Conservation (phyloP, 2,113 vertebrate genomes). For the Taurulus bubalis region DNA sequence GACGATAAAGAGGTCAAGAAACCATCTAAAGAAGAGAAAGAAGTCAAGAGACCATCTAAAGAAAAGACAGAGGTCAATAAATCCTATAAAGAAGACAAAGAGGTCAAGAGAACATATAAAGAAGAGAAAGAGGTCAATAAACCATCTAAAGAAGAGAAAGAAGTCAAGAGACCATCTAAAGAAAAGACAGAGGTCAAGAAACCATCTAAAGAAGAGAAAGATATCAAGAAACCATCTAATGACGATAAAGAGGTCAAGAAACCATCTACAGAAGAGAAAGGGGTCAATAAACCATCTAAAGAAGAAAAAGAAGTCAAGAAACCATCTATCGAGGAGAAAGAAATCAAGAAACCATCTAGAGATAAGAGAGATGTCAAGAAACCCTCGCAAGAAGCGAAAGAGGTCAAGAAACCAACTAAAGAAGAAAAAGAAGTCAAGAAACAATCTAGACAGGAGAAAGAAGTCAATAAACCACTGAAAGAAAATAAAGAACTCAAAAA, state of each 20-base stretch:
- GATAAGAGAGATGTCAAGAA: slow-evolving; percentile 19
- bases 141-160: slow-evolving; percentile 14
- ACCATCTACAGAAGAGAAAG: slow-evolving; percentile 2
- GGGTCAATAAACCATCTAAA: background rate
- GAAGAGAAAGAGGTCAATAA: slow-evolving; percentile 15
- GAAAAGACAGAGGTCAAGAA: slow-evolving; percentile 19
- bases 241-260: no score
- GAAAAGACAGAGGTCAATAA: slow-evolving; percentile 18
- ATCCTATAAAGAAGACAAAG: slow-evolving; percentile 2
- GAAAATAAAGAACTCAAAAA: background rate
- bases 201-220: slow-evolving; percentile 7
- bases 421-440: slow-evolving; percentile 7
- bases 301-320: slow-evolving; percentile 11
- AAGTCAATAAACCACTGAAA: background rate
- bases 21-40: slow-evolving; percentile 10
- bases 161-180: slow-evolving; percentile 22
- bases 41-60: slow-evolving; percentile 2
- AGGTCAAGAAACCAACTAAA: background rate
- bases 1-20: slow-evolving; percentile 7
- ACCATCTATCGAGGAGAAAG: slow-evolving; percentile 5
- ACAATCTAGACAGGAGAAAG: background rate
- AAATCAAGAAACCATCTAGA: background rate
- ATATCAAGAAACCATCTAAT: background rate
- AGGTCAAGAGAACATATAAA: slow-evolving; percentile 19
- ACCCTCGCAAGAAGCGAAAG: background rate